Percentiles rank a stretch among this genome's conserved stretches.
phyloP scores from a whole-genome alignment of 2,888 invertebrate species.

The Malachius bipustulatus region DNA sequence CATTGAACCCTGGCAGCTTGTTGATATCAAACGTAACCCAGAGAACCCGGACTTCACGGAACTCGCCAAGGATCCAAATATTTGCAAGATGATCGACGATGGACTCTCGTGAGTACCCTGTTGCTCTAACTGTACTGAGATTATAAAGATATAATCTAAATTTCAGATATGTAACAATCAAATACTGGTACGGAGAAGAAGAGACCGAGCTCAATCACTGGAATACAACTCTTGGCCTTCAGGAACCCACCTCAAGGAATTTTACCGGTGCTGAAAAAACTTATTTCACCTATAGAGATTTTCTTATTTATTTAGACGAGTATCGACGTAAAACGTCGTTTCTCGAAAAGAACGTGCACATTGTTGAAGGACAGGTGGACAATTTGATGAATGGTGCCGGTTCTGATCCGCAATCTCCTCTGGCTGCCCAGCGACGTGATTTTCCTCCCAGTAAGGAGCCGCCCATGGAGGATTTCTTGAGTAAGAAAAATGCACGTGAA shows the following conservation, averaged over 20 bases:
- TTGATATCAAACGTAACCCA: slow-evolving; percentile 62
- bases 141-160: too few relatives aligned
- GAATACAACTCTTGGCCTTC: slow-evolving; percentile 54
- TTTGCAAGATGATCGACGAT: slow-evolving; percentile 68
- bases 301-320: slow-evolving; percentile 52
- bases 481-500: too few relatives aligned
- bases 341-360: slow-evolving; percentile 35
- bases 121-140: too few relatives aligned
- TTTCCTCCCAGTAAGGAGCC: too few relatives aligned
- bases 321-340: slow-evolving; percentile 43
- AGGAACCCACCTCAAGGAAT: slow-evolving; percentile 60
- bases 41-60: slow-evolving; percentile 61
- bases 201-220: slow-evolving; percentile 60
- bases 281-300: slow-evolving; percentile 58
- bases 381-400: too few relatives aligned
- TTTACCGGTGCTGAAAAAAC: slow-evolving; percentile 58
- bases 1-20: slow-evolving; percentile 68
- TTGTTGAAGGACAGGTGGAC: too few relatives aligned
- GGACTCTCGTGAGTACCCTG: slow-evolving; percentile 65
- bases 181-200: slow-evolving; percentile 63
- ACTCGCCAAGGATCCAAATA: slow-evolving; percentile 51
- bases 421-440: too few relatives aligned
- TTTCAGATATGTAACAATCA: slow-evolving; percentile 60
- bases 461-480: too few relatives aligned
- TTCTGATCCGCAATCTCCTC: too few relatives aligned